A percentile compares a stretch with the other conserved stretches of the same genome.
Evolutionary conservation across 2,797 vertebrate genomes (phyloP).

Genomic region (Lepus oiostolus): DNA sequence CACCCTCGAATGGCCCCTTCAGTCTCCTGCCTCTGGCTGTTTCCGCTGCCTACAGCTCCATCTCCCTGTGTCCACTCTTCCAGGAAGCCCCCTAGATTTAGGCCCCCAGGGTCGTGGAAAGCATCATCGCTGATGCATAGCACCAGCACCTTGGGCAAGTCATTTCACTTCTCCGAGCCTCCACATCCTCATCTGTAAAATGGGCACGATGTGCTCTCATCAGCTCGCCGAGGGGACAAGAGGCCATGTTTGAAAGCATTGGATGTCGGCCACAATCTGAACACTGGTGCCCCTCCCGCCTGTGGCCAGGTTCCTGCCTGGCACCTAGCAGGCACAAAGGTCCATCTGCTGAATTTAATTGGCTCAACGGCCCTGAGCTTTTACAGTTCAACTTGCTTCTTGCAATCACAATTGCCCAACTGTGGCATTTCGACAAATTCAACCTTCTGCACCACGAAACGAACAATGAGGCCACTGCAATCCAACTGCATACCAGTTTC

Average conservation of each 20-base stretch:
- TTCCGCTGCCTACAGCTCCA: neutral
- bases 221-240: neutral
- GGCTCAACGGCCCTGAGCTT: neutral
- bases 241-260: neutral
- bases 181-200: slow-evolving; percentile 13
- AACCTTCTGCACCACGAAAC: neutral
- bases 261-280: neutral
- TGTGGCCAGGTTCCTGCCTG: neutral
- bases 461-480: neutral
- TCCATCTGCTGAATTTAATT: neutral
- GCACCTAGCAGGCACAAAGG: neutral
- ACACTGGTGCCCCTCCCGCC: too few species aligned
- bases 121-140: neutral
- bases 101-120: neutral
- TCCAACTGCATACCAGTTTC: neutral
- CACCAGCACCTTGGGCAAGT: neutral
- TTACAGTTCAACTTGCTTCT: slow-evolving; percentile 8
- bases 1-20: neutral
- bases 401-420: neutral
- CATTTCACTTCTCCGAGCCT: neutral
- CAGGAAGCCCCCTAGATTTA: neutral
- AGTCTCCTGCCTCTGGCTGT: neutral
- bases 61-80: neutral
- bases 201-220: neutral
- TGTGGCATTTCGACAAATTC: slow-evolving; percentile 34